Evolutionary conservation across 1,140 invertebrate species (phyloP), one percentile per base, ranked within the genome.

Genomic region (Lasioglossum baleicum): DNA sequence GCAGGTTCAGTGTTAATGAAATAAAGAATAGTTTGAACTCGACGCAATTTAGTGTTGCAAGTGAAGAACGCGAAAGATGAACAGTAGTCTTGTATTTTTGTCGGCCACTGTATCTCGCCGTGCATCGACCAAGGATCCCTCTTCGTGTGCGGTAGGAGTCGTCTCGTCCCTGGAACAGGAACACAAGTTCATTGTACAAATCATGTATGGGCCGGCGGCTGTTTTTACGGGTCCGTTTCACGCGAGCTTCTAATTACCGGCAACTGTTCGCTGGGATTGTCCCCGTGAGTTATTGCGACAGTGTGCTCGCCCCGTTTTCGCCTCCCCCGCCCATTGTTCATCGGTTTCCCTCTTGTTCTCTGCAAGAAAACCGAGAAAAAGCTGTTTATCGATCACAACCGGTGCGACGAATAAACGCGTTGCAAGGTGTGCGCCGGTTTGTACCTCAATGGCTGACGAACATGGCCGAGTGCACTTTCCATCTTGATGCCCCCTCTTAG

Each of bases 51-150:
- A 35, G 35, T 35, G 35, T 35, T 35, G 35, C 35, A 35, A 35
- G 35, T 35, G 35, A 35, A 35, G 35, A 35, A 5, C 35, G 5
- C 5, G 35, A 35, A 35, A 35, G 35, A 35, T 35, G 5, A 35
- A 35, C 35, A 35, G 35, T 35, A 35, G 35, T 35, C 35, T 2
- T 2, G 1, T 35, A 35, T 35, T 35, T 35, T 35, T 35, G 35
- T 35, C 35, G 35, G 35, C 35, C 35, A 35, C 35, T 35, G 35
- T 86, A 74, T 80, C 78, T 66, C 44, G n/a, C 44, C 31, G 51
- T 70, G 53, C 75, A 86, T 80, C 83, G 80, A 80, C 75, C 68
- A 85, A 80, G 44, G 76, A 86, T 86, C 84, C 72, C 76, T 48
- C 44, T 85, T 76, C 75, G 76, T 73, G 80, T 70, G 65, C 40